Conservation (phyloP, 2,797 vertebrate genomes). For the Borostomias antarcticus region DNA sequence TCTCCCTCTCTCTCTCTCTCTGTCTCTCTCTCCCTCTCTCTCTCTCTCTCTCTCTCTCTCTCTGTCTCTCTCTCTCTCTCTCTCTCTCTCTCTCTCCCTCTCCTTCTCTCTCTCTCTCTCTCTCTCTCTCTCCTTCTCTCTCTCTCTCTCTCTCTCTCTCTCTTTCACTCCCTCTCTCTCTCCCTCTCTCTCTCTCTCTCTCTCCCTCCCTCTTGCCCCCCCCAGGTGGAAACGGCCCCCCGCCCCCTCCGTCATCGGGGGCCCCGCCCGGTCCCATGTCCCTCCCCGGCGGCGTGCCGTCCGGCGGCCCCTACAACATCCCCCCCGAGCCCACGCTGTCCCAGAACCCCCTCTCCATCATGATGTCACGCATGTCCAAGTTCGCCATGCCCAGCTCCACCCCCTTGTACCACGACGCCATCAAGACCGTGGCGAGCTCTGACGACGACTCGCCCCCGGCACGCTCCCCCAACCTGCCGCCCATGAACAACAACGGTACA, state of each 20-base stretch:
- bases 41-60: neutral
- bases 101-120: no score
- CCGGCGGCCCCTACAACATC: constrained; percentile 94
- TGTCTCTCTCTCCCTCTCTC: no score
- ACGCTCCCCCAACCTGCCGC: constrained; percentile 95
- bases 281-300: constrained; percentile 91
- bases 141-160: no score
- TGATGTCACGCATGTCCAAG: constrained; percentile 99
- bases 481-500: constrained; percentile 96
- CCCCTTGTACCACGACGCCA: constrained; percentile 98
- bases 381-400: constrained; percentile 99
- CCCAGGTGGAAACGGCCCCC: constrained; percentile 91
- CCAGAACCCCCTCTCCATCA: constrained; percentile 98
- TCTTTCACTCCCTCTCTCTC: no score
- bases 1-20: no score
- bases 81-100: neutral
- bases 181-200: constrained; percentile 25
- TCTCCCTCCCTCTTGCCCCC: constrained; percentile 12
- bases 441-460: constrained; percentile 98
- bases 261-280: constrained; percentile 86
- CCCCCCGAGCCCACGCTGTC: constrained; percentile 97
- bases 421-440: constrained; percentile 99
- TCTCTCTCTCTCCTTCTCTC: no score
- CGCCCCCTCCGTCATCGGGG: constrained; percentile 84
- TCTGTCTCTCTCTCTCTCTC: neutral